Evolutionary conservation across 1,140 invertebrate species (phyloP), one percentile per base, ranked within the genome.

Genomic region (Lordiphosa collinella): DNA sequence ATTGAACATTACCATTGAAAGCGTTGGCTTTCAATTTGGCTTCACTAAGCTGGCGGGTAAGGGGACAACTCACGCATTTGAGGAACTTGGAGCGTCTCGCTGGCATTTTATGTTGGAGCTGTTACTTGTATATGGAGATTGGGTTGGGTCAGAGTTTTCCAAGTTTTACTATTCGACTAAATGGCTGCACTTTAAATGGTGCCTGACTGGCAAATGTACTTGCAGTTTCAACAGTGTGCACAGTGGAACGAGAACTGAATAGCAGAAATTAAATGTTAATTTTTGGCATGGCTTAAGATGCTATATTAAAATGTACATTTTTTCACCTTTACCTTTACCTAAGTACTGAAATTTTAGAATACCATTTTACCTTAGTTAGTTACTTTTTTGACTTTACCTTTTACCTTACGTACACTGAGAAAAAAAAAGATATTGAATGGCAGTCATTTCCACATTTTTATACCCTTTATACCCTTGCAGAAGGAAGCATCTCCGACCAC

Each of bases 221-320:
- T 76, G 74, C 68, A 58, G 74, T 76, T 76, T 76, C 61, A 51
- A 51, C 43, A 29, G 32, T n/a, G 14, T 7, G 47, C 36, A 79
- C 74, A 68, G 58, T 78, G 74, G 54, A 0, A 2, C 35, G 4
- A 5, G 2, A 1, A 11, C 3, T 22, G 2, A 14, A 49, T 29
- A 34, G 25, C 5, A 25, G 6, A 25, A 25, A 25, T 25, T 5
- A 3, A 18, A 18, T 18, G 18, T 18, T n/a, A n/a, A n/a, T n/a
- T n/a, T n/a, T n/a, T n/a, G n/a, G n/a, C n/a, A n/a, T n/a, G n/a
- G n/a, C n/a, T n/a, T n/a, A n/a, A n/a, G n/a, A n/a, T n/a, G n/a
- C n/a, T n/a, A n/a, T n/a, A n/a, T n/a, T n/a, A n/a, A n/a, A n/a
- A n/a, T n/a, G n/a, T n/a, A n/a, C n/a, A n/a, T n/a, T n/a, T n/a